phyloP scores from a whole-genome alignment of 2,113 vertebrate species.

The Halichoeres trimaculatus region DNA sequence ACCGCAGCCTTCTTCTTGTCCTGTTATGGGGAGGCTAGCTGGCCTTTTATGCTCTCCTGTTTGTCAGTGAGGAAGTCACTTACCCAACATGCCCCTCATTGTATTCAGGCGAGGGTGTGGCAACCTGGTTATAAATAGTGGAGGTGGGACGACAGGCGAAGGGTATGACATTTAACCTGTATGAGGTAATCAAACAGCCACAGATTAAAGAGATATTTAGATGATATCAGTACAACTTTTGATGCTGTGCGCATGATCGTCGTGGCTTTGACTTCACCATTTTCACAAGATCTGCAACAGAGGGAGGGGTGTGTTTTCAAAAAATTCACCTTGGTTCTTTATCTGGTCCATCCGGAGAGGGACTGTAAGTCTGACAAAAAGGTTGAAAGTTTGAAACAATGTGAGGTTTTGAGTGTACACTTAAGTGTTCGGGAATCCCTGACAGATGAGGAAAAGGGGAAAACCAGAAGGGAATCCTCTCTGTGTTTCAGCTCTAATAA shows the following conservation, averaged over 20 bases:
- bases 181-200: slow-evolving; percentile 19
- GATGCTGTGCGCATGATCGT: no score
- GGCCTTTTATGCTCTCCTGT: background rate
- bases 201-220: background rate
- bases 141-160: background rate
- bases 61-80: background rate
- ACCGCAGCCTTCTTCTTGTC: background rate
- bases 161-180: background rate
- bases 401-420: no score
- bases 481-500: slow-evolving; percentile 5
- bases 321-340: background rate
- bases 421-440: background rate
- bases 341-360: background rate
- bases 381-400: background rate
- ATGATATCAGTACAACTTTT: no score
- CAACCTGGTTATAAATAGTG: background rate
- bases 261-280: no score
- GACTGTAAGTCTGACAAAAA: background rate
- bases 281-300: no score
- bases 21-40: background rate
- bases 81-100: background rate
- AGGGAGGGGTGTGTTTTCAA: no score
- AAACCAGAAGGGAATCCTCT: background rate
- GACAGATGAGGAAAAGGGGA: background rate
- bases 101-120: background rate